Percentiles rank a stretch among this genome's conserved stretches.
Evolutionary conservation across 2,888 invertebrate species (phyloP).

Genomic region (Melipona bicolor): DNA sequence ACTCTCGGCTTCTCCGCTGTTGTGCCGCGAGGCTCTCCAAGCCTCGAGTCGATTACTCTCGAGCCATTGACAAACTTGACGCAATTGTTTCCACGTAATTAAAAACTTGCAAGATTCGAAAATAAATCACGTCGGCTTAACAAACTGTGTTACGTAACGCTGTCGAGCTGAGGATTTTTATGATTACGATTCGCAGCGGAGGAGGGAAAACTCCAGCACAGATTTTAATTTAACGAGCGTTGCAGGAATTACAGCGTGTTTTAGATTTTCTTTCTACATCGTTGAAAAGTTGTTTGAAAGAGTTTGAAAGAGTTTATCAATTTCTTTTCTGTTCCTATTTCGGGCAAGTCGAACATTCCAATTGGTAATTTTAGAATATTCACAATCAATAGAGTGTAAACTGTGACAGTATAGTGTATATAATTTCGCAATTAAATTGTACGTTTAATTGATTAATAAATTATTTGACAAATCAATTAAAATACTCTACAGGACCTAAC

Average conservation of each 20-base stretch:
- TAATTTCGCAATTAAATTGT: too few relatives aligned
- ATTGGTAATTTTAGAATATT: too few relatives aligned
- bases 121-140: not conserved
- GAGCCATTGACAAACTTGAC: slow-evolving; percentile 8
- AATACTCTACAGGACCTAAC: too few relatives aligned
- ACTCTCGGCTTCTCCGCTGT: not conserved
- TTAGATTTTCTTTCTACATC: not conserved
- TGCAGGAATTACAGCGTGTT: not conserved
- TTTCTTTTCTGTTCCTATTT: too few relatives aligned
- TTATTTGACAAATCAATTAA: too few relatives aligned
- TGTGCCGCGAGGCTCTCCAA: not conserved
- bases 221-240: not conserved
- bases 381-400: too few relatives aligned
- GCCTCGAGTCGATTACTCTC: not conserved
- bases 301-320: too few relatives aligned
- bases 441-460: too few relatives aligned
- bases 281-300: not conserved
- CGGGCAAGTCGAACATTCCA: too few relatives aligned
- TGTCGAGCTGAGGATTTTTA: not conserved
- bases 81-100: slow-evolving; percentile 13
- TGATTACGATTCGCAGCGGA: not conserved
- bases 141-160: not conserved
- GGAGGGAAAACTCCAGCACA: not conserved
- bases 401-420: too few relatives aligned
- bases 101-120: not conserved